These are phyloP conservation scores for Lipotes vexillifer DNA, from an alignment of 2,113 vertebrate species.

Conservation along the genomic window DNA sequence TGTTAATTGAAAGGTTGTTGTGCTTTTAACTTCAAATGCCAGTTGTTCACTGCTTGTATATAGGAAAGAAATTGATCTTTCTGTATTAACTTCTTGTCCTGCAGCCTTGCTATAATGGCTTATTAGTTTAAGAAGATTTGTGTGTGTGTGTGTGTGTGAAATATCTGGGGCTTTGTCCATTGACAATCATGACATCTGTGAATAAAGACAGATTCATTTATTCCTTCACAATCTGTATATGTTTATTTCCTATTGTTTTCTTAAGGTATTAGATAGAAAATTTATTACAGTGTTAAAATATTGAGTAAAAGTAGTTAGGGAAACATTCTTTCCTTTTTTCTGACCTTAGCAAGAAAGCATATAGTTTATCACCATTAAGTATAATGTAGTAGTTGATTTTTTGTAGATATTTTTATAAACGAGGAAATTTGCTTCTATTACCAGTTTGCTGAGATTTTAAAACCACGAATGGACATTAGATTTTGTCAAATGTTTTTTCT, in stretches of 20 bases:
- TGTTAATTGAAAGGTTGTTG: background rate
- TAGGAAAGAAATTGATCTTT: background rate
- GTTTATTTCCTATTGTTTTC: background rate
- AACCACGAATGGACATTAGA: background rate
- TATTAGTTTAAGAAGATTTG: background rate
- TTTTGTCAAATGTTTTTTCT: background rate
- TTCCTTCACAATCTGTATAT: background rate
- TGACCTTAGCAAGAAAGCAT: background rate
- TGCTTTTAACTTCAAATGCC: background rate
- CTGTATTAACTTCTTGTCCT: background rate
- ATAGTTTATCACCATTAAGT: background rate
- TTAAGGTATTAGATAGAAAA: background rate
- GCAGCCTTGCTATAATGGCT: background rate
- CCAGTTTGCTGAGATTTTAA: background rate
- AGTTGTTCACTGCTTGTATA: background rate
- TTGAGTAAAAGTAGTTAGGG: background rate
- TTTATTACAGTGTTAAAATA: background rate
- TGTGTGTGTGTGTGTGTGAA: background rate
- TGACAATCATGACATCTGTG: no score
- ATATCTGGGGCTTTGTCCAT: background rate
- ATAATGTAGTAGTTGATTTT: background rate
- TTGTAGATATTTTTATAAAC: background rate
- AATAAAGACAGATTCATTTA: background rate
- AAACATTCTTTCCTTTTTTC: background rate
- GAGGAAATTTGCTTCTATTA: background rate